Base-by-base conservation (phyloP, 2,113 vertebrate species). In the Typhlomys cinereus region DNA sequence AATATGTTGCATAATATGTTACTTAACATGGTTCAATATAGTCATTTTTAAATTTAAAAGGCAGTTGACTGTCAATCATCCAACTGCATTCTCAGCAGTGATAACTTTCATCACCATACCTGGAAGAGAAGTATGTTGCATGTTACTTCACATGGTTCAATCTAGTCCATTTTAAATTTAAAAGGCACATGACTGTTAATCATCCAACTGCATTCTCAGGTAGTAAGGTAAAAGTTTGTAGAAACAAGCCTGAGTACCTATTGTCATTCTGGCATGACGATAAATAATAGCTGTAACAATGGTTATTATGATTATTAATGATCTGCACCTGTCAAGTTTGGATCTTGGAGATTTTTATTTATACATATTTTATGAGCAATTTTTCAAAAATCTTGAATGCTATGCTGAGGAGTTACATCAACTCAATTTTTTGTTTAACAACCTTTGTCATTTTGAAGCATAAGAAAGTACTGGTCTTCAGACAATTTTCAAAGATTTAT, bases 401-500 rank as follows among this genome's bases (percentile, higher is more conserved):
- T 88, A 17, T 52, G 31, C 39, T 57, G 41, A 84, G 29, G 18
- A 79, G 54, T 91, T 93, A 73, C 94, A 78, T 62, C 52, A 93
- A 27, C 8, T 46, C 46, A 73, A 39, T 83, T 20, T n/a, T 50
- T 91, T 89, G 14, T 62, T 91, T 82, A 34, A 39, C 92, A 50
- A 82, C 67, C 36, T 91, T 13, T 90, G 61, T 93, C 67, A 69
- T 15, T 95, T 94, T 50, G 61, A 89, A 95, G 57, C 57, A 29
- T 39, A 71, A 81, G 69, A 74, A 87, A 78, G n/a, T 74, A 88
- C 36, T 93, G 21, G 66, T 67, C 31, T 82, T 21, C 39, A 61
- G 81, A 41, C 15, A 71, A 54, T 84, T 94, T 87, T 88, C 39
- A 89, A 81, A 92, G 48, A 57, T 89, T 93, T 95, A 81, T 85